phyloP scores from a whole-genome alignment of 1,140 invertebrate species.

The Laodelphax striatellus region DNA sequence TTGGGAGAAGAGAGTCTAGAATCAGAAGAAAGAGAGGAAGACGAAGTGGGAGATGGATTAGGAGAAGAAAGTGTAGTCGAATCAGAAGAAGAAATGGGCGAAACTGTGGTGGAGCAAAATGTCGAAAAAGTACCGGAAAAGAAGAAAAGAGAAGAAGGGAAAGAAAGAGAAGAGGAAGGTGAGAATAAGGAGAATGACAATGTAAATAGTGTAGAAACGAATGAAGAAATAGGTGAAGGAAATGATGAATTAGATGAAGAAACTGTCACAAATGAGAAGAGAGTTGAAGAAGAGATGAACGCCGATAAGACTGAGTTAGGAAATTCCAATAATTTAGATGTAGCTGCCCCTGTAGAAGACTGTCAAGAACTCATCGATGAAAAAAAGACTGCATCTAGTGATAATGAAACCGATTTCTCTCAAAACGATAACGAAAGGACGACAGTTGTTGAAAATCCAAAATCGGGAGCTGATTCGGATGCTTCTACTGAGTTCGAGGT shows the following conservation, averaged over 20 bases:
- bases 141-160: neutral
- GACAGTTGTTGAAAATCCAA: neutral
- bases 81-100: too few relatives aligned
- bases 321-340: neutral
- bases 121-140: too few relatives aligned
- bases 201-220: neutral
- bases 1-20: too few relatives aligned
- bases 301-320: too few relatives aligned
- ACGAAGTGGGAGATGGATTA: too few relatives aligned
- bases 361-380: neutral
- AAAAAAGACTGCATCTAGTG: neutral
- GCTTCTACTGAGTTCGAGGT: neutral
- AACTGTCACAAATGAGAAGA: neutral
- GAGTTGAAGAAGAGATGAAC: neutral
- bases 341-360: neutral
- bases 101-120: too few relatives aligned
- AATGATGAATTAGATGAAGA: conserved; percentile 34
- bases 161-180: neutral
- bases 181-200: neutral
- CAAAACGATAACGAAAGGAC: neutral
- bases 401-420: neutral
- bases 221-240: neutral
- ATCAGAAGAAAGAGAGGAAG: too few relatives aligned
- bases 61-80: too few relatives aligned
- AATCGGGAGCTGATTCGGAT: neutral